Conservation (phyloP, 2,113 vertebrate genomes). For the Theristicus caerulescens region DNA sequence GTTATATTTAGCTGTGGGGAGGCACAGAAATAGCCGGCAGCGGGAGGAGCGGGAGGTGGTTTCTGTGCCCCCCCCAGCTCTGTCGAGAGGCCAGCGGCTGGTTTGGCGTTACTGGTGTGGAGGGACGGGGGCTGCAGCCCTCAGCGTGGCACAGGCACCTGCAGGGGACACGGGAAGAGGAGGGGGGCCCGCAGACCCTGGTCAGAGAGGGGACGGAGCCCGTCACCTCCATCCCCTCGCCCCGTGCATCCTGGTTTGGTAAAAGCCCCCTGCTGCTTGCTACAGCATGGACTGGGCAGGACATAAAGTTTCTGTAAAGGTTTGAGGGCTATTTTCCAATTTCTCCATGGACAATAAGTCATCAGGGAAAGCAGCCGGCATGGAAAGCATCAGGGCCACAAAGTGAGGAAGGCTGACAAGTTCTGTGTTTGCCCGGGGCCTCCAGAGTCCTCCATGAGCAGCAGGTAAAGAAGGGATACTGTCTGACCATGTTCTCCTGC, state of each 20-base stretch:
- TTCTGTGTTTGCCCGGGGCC: not conserved
- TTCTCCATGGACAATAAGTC: not conserved
- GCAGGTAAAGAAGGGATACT: not conserved
- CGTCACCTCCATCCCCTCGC: not conserved
- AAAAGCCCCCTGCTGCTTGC: not conserved
- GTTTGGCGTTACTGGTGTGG: not conserved
- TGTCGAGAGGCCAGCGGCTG: not conserved
- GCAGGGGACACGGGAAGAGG: not conserved
- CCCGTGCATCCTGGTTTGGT: rapidly evolving
- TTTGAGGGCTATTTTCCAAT: not conserved
- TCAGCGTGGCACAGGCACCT: not conserved
- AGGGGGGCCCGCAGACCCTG: not conserved
- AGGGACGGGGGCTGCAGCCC: not conserved
- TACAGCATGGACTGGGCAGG: not conserved
- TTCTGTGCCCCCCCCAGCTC: not conserved
- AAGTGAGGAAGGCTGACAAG: not conserved
- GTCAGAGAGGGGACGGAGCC: not conserved
- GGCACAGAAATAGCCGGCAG: not conserved
- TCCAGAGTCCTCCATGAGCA: not conserved
- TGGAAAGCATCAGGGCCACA: not conserved
- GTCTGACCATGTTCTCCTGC: not conserved
- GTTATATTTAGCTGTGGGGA: not conserved
- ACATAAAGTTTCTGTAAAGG: not conserved
- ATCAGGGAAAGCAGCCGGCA: not conserved
- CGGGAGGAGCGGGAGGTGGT: not conserved